Conservation (phyloP, 2,113 vertebrate genomes). For the Cathartes aura region DNA sequence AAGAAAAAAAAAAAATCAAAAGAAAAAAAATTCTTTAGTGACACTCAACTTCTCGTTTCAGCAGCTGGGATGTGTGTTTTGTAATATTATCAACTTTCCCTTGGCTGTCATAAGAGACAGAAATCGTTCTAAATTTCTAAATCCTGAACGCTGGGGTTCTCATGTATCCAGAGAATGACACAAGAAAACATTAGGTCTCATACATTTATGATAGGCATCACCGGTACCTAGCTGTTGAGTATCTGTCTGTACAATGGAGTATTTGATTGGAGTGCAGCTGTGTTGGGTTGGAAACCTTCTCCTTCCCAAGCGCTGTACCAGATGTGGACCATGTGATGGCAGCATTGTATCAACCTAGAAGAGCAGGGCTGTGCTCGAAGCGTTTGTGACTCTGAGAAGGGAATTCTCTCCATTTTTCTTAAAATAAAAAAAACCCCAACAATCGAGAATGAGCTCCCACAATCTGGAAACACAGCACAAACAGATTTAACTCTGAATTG, state of each 20-base stretch:
- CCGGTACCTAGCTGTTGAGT: fast-evolving
- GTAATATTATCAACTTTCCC: neutral
- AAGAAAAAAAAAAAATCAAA: neutral
- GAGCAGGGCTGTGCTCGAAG: neutral
- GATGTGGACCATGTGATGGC: constrained; percentile 58
- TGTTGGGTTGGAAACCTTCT: fast-evolving
- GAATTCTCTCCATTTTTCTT: neutral
- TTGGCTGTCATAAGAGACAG: neutral
- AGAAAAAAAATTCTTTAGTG: no score
- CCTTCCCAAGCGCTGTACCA: neutral
- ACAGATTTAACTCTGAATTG: neutral
- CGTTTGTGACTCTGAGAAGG: neutral
- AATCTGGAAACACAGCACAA: neutral
- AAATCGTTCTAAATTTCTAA: neutral
- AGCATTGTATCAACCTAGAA: constrained; percentile 59
- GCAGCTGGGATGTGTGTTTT: neutral
- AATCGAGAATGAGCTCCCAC: neutral
- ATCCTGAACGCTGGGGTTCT: neutral
- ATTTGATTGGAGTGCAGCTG: neutral
- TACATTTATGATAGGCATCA: neutral
- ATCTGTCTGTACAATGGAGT: neutral
- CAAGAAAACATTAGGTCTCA: neutral
- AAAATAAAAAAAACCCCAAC: neutral
- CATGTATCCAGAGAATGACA: neutral
- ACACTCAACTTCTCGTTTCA: no score